phyloP scores from a whole-genome alignment of 2,113 vertebrate genomes.

The Raphicerus campestris region DNA sequence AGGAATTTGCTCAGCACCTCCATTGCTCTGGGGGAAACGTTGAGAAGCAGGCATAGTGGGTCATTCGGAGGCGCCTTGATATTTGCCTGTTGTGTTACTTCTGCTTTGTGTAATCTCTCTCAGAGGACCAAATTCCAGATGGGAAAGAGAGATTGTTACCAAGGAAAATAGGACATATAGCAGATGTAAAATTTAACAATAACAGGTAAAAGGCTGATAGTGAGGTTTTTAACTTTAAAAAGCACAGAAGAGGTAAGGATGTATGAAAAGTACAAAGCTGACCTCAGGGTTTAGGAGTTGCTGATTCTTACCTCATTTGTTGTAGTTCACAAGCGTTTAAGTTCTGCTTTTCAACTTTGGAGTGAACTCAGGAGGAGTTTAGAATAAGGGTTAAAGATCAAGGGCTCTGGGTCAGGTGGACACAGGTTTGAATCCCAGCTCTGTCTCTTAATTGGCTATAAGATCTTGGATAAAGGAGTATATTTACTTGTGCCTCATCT shows the following conservation, averaged over 20 bases:
- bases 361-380: background rate
- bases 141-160: background rate
- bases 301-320: background rate
- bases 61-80: rapidly evolving
- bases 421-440: background rate
- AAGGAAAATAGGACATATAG: background rate
- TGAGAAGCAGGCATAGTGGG: background rate
- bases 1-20: background rate
- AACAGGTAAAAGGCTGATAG: background rate
- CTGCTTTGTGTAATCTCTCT: background rate
- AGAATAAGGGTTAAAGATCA: background rate
- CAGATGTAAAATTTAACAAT: background rate
- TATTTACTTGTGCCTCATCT: background rate
- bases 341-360: background rate
- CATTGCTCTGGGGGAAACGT: background rate
- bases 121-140: background rate
- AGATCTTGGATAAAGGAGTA: background rate
- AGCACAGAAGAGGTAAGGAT: background rate
- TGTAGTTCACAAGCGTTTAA: background rate
- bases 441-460: background rate
- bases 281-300: background rate
- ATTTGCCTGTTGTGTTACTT: background rate
- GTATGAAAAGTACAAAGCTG: background rate
- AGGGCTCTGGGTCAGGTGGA: background rate
- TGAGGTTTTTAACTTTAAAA: background rate